These are phyloP conservation scores for Calephelis nemesis DNA, from an alignment of 1,140 invertebrate genomes.

Conservation along the genomic window DNA sequence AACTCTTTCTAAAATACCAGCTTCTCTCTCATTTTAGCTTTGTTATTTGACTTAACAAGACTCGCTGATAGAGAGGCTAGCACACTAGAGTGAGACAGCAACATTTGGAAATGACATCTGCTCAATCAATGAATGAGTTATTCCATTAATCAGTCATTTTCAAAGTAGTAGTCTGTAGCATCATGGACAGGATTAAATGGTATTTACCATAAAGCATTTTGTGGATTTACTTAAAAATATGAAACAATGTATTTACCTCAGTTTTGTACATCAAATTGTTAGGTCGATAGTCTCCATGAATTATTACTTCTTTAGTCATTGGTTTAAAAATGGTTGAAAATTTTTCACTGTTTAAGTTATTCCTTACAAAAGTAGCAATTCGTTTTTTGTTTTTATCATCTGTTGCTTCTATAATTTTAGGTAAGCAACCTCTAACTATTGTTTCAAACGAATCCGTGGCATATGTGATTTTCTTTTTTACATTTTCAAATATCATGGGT, in stretches of 20 bases:
- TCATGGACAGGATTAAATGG: too few relatives aligned
- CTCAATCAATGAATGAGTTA: too few relatives aligned
- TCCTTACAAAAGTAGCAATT: slow-evolving; percentile 27
- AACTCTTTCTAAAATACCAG: too few relatives aligned
- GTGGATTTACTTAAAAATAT: too few relatives aligned
- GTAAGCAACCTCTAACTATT: not conserved
- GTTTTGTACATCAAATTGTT: slow-evolving; percentile 52
- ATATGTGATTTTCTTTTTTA: slow-evolving; percentile 7
- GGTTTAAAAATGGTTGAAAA: slow-evolving; percentile 30
- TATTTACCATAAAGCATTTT: too few relatives aligned
- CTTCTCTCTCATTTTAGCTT: too few relatives aligned
- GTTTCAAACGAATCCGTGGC: not conserved
- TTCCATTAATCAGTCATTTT: too few relatives aligned
- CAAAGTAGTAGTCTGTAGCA: too few relatives aligned
- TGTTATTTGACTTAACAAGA: too few relatives aligned
- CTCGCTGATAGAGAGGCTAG: too few relatives aligned
- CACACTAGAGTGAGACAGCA: too few relatives aligned
- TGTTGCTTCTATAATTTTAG: slow-evolving; percentile 1
- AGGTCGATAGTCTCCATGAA: slow-evolving; percentile 54
- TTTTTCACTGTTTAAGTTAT: slow-evolving; percentile 9
- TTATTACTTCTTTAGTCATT: slow-evolving; percentile 37
- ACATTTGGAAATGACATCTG: too few relatives aligned
- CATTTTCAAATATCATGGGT: slow-evolving; percentile 35
- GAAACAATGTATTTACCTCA: slow-evolving; percentile 24
- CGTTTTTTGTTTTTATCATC: slow-evolving; percentile 32